phyloP scores from a whole-genome alignment of 2,888 invertebrate species.

The Iphiclides podalirius region DNA sequence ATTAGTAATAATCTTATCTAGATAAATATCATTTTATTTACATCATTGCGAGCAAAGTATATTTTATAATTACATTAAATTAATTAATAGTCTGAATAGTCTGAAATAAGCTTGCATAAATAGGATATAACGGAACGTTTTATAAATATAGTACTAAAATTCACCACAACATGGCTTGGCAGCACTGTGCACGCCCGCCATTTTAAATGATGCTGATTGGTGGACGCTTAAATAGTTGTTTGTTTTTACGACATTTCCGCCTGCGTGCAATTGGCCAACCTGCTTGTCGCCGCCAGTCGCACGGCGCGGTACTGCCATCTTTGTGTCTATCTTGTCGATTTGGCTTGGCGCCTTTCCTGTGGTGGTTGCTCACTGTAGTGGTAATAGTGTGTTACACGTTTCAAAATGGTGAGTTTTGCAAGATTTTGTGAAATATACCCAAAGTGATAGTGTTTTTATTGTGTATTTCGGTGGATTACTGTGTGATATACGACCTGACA shows the following conservation, averaged over 20 bases:
- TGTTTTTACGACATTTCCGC: slow-evolving; percentile 56
- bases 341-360: slow-evolving; percentile 80
- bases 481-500: slow-evolving; percentile 70
- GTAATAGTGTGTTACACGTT: slow-evolving; percentile 76
- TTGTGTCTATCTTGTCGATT: slow-evolving; percentile 60
- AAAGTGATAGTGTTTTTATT: slow-evolving; percentile 47
- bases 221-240: slow-evolving; percentile 30
- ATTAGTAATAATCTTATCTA: too few species aligned
- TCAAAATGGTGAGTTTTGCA: slow-evolving; percentile 80
- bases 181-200: slow-evolving; percentile 58
- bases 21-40: too few species aligned
- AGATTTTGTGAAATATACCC: slow-evolving; percentile 64
- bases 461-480: slow-evolving; percentile 53
- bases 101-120: too few species aligned
- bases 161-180: slow-evolving; percentile 56
- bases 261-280: slow-evolving; percentile 50
- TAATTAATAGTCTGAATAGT: too few species aligned
- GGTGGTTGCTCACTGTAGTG: slow-evolving; percentile 67
- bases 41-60: too few species aligned
- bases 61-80: too few species aligned
- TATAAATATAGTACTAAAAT: slow-evolving; percentile 26
- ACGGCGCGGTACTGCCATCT: slow-evolving; percentile 69
- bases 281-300: slow-evolving; percentile 37
- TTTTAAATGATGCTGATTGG: slow-evolving; percentile 51
- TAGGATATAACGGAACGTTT: slow-evolving; percentile 40